Evolutionary conservation across 2,888 invertebrate genomes (phyloP), one percentile per base, ranked within the genome.

Genomic region (Nemapogon koenigi): DNA sequence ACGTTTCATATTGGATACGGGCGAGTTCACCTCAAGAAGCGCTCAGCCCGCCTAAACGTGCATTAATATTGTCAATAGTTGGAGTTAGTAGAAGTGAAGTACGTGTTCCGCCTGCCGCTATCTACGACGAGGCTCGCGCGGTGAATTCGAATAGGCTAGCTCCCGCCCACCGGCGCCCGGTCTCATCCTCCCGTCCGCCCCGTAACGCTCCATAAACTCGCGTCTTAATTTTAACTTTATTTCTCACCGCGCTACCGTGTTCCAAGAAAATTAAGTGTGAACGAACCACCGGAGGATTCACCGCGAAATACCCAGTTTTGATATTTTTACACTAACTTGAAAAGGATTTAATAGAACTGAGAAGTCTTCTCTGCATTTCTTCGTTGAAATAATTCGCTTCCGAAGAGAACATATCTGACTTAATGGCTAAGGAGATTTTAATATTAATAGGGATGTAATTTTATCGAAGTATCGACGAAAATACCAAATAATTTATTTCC

Each of bases 31-130:
- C n/a, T n/a, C n/a, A n/a, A n/a, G n/a, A n/a, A n/a, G n/a, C 28
- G 28, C 28, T 28, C 11, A 13, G 4, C 11, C 7, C 7, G n/a
- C 13, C 65, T 75, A 73, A 75, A 69, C 73, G 73, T 75, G 72
- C 75, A 75, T 76, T 75, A 75, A 75, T 76, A 75, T 75, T 76
- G 76, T 78, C 76, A 78, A 76, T 78, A 78, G 76, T 76, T 72
- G 69, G 73, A 75, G 75, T 76, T 76, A 73, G 73, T 75, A 68
- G 75, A 75, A 78, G 72, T 73, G 71, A 71, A 71, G 75, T 73
- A 78, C 76, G 76, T 78, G 76, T 73, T 68, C 73, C 72, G 75
- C 73, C 71, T 75, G 75, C 73, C 70, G 71, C 73, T 75, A 73
- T 78, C 76, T 75, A 70, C 70, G 68, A 70, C 69, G 61, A 52